Evolutionary conservation across 1,140 invertebrate species (phyloP).

Genomic region (Nasonia vitripennis): DNA sequence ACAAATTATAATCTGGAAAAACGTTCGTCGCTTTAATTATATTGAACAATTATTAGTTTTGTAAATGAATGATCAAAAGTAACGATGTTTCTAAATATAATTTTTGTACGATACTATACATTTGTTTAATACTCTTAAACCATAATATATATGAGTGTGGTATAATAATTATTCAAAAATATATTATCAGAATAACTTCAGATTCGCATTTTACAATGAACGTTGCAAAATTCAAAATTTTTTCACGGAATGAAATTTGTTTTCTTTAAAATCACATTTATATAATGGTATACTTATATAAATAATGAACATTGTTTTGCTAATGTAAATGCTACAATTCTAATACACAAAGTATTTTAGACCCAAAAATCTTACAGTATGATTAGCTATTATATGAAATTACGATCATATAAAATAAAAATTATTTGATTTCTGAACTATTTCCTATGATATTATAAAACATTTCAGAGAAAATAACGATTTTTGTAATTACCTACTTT

Average conservation of each 20-base stretch:
- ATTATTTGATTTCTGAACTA: not conserved
- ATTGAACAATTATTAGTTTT: conserved; percentile 6
- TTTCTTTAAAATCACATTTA: no score
- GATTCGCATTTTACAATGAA: not conserved
- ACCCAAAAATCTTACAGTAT: no score
- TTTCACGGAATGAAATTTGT: not conserved
- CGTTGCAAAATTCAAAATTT: no score
- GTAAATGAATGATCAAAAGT: not conserved
- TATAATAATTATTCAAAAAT: not conserved
- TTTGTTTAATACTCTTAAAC: not conserved
- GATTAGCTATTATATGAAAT: no score
- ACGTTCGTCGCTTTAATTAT: conserved; percentile 5
- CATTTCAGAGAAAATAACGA: no score
- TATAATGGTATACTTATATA: no score
- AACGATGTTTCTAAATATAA: not conserved
- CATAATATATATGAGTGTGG: not conserved
- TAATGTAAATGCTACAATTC: no score
- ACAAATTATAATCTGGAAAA: not conserved
- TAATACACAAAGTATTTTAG: no score
- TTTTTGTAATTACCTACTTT: not conserved
- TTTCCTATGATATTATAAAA: no score
- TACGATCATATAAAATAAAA: not conserved
- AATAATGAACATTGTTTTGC: no score
- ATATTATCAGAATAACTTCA: not conserved
- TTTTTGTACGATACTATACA: not conserved